phyloP scores from a whole-genome alignment of 2,113 vertebrate species.

The Aspidoscelis tigris region DNA sequence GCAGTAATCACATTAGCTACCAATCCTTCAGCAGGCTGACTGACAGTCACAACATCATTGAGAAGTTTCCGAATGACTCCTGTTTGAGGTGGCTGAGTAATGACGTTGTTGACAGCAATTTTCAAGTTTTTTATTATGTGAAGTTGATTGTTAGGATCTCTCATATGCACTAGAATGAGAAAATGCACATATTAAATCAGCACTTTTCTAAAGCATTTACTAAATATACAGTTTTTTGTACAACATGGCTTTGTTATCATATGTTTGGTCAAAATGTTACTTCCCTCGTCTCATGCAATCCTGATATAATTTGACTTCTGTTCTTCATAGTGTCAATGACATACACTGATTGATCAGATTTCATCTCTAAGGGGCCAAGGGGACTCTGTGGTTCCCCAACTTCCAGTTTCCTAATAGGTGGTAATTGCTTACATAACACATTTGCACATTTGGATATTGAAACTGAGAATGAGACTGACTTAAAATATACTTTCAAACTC shows the following conservation, averaged over 20 bases:
- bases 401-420: too few species aligned
- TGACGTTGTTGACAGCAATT: constrained; percentile 89
- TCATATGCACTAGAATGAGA: constrained; percentile 84
- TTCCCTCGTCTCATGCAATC: too few species aligned
- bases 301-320: too few species aligned
- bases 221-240: not conserved
- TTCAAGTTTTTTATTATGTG: constrained; percentile 95
- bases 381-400: too few species aligned
- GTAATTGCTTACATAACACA: too few species aligned
- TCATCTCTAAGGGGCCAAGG: too few species aligned
- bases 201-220: not conserved
- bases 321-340: too few species aligned
- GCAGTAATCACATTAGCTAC: constrained; percentile 88
- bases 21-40: constrained; percentile 91
- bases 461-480: not conserved
- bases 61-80: constrained; percentile 81
- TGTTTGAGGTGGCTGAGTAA: constrained; percentile 79
- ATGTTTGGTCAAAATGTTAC: too few species aligned
- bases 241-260: too few species aligned
- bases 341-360: too few species aligned
- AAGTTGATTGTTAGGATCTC: constrained; percentile 97
- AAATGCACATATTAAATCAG: constrained; percentile 8
- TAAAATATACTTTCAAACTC: too few species aligned
- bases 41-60: constrained; percentile 87
- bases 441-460: not conserved